A percentile compares a stretch with the other conserved stretches of the same genome.
phyloP scores from a whole-genome alignment of 2,888 invertebrate genomes.

The Agriopis leucophaearia region DNA sequence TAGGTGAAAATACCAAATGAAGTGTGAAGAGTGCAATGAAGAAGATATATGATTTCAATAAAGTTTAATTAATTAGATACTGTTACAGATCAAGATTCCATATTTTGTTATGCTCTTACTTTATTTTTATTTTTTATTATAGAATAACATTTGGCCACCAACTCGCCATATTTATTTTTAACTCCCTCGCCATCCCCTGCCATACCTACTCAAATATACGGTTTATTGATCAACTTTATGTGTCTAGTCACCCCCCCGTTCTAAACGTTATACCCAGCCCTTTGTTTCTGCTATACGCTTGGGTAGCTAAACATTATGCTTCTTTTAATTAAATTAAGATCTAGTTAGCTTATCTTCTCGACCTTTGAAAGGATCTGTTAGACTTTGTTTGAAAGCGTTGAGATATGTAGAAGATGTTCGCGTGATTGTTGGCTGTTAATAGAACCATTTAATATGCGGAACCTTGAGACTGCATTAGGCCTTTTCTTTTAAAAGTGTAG shows the following conservation, averaged over 20 bases:
- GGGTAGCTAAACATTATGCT: conserved; percentile 16
- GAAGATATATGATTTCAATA: no score
- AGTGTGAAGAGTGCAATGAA: no score
- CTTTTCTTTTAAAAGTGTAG: conserved; percentile 20
- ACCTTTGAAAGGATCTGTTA: conserved; percentile 21
- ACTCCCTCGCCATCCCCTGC: no score
- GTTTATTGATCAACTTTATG: conserved; percentile 51
- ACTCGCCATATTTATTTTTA: no score
- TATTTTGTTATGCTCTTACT: no score
- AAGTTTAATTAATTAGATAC: no score
- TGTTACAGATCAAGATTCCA: no score
- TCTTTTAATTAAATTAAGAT: conserved; percentile 45
- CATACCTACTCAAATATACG: neutral
- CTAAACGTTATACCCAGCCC: conserved; percentile 38
- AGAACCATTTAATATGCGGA: conserved; percentile 11
- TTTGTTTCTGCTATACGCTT: conserved; percentile 6
- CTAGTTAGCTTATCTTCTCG: conserved; percentile 38
- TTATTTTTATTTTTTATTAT: no score
- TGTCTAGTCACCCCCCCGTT: conserved; percentile 60
- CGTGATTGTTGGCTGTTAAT: conserved; percentile 25
- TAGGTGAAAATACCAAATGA: no score
- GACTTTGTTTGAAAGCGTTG: conserved; percentile 14
- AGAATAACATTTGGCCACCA: no score
- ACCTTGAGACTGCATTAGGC: conserved; percentile 31
- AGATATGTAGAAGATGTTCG: conserved; percentile 30